These are phyloP conservation scores for Neodiprion virginianus DNA, from an alignment of 1,140 invertebrate genomes.

Conservation along the genomic window DNA sequence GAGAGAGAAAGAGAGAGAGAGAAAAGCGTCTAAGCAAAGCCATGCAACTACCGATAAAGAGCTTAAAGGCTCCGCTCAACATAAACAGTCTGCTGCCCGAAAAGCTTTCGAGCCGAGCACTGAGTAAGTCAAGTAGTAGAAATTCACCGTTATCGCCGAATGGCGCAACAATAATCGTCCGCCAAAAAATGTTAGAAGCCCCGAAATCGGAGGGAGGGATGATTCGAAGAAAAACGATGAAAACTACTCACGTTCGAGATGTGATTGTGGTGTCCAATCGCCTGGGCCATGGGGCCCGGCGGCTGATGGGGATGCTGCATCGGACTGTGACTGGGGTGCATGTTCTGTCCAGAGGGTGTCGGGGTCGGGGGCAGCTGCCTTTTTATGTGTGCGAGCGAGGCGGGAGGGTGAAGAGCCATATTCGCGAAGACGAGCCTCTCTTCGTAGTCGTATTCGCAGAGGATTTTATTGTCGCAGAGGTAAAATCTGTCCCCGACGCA, in stretches of 20 bases:
- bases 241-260: conserved; percentile 53
- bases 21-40: not conserved
- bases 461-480: conserved; percentile 95
- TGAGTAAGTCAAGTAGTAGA: no score
- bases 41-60: conserved; percentile 2
- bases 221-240: not conserved
- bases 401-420: conserved; percentile 89
- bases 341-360: conserved; percentile 50
- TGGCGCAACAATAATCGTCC: no score
- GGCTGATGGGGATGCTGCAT: conserved; percentile 49
- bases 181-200: no score
- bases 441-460: conserved; percentile 97
- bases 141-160: no score
- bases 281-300: conserved; percentile 49
- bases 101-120: no score
- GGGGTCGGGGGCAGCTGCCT: conserved; percentile 73
- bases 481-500: conserved; percentile 97
- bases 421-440: conserved; percentile 90
- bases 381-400: conserved; percentile 83
- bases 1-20: no score
- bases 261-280: conserved; percentile 53
- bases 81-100: not conserved
- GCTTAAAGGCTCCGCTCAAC: conserved; percentile 2
- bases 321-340: conserved; percentile 51
- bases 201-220: no score